Evolutionary conservation across 2,113 vertebrate genomes (phyloP).

Genomic region (Gila orcuttii): DNA sequence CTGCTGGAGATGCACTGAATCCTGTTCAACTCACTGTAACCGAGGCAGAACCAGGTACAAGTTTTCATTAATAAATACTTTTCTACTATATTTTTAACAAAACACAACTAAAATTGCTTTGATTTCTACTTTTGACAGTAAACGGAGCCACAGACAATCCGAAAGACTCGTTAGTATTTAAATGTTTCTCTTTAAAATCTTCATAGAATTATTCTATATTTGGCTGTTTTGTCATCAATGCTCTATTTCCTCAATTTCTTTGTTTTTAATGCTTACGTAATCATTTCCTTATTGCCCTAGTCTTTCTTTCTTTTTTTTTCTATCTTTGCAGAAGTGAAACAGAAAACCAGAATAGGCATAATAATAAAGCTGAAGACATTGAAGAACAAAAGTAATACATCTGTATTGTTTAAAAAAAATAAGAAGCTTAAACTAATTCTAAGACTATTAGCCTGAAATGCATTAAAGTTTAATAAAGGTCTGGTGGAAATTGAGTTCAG

Average conservation of each 20-base stretch:
- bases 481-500: not conserved
- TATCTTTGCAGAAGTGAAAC: not conserved
- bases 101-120: not conserved
- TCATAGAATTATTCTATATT: not conserved
- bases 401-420: not conserved
- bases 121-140: not conserved
- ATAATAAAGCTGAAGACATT: not conserved
- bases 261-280: not conserved
- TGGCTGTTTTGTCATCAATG: not conserved
- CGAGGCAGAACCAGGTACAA: not conserved
- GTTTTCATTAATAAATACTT: not conserved
- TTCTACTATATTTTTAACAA: not conserved
- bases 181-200: not conserved
- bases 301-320: not conserved
- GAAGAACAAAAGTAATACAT: not conserved
- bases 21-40: slow-evolving; percentile 60
- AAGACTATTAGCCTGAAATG: not conserved
- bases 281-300: not conserved
- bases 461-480: not conserved
- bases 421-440: not conserved
- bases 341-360: not conserved
- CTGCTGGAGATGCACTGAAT: slow-evolving; percentile 36
- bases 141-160: not conserved
- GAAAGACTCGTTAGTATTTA: not conserved
- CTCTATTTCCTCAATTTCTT: not conserved